phyloP scores from a whole-genome alignment of 2,888 invertebrate genomes.

The Pecten maximus region DNA sequence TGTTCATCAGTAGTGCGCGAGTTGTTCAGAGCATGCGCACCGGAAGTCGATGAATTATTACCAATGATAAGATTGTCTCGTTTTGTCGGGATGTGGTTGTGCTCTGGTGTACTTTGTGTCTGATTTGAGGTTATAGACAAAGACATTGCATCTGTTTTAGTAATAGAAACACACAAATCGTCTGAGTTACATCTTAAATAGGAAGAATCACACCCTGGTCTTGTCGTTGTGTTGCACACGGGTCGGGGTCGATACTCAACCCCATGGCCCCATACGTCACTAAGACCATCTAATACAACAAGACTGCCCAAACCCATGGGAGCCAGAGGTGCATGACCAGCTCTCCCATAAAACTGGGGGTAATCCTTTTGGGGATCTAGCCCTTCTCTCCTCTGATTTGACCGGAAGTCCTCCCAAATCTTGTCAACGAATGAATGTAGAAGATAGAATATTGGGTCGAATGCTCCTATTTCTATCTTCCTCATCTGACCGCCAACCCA shows the following conservation, averaged over 20 bases:
- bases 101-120: neutral
- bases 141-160: slow-evolving; percentile 42
- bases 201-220: slow-evolving; percentile 63
- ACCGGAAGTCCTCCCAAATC: slow-evolving; percentile 70
- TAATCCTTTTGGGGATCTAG: slow-evolving; percentile 67
- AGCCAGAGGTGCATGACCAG: slow-evolving; percentile 64
- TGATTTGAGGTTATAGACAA: neutral
- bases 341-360: slow-evolving; percentile 59
- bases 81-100: neutral
- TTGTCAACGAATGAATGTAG: slow-evolving; percentile 72
- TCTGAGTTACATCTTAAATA: slow-evolving; percentile 67
- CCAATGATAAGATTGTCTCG: neutral
- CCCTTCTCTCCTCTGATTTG: slow-evolving; percentile 56
- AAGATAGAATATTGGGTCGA: slow-evolving; percentile 74
- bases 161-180: slow-evolving; percentile 64
- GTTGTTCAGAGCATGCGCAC: neutral
- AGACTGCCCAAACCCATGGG: slow-evolving; percentile 70
- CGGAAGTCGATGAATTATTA: neutral
- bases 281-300: slow-evolving; percentile 67
- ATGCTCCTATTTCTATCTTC: slow-evolving; percentile 71
- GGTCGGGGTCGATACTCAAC: slow-evolving; percentile 64
- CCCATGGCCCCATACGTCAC: slow-evolving; percentile 62
- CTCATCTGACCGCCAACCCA: slow-evolving; percentile 74
- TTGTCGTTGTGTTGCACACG: slow-evolving; percentile 54
- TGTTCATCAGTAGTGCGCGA: neutral